Evolutionary conservation across 2,888 invertebrate genomes (phyloP).

Genomic region (Halocaridina rubra): DNA sequence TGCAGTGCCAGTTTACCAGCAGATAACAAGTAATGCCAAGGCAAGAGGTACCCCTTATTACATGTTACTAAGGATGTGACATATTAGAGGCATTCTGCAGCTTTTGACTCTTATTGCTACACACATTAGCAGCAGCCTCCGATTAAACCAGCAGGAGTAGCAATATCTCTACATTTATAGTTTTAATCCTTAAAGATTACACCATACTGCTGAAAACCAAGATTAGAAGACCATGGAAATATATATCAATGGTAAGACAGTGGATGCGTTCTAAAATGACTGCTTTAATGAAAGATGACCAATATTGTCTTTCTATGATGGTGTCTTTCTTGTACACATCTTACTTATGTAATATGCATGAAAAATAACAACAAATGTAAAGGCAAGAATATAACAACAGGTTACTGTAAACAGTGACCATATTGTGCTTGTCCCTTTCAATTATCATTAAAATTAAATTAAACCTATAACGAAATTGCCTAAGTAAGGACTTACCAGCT

Average conservation of each 20-base stretch:
- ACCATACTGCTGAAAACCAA: not conserved
- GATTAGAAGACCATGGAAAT: not conserved
- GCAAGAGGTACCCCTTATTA: slow-evolving; percentile 4
- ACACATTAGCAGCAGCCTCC: too few species aligned
- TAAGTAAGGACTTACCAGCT: slow-evolving; percentile 37
- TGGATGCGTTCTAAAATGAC: not conserved
- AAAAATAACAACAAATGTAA: not conserved
- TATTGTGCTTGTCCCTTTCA: slow-evolving; percentile 35
- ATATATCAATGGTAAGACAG: not conserved
- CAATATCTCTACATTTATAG: too few species aligned
- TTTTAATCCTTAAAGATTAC: too few species aligned
- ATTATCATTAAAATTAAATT: slow-evolving; percentile 26
- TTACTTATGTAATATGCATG: not conserved
- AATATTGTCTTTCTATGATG: not conserved
- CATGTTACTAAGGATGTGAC: not conserved
- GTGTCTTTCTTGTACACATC: not conserved
- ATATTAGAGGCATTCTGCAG: not conserved
- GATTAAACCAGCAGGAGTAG: too few species aligned
- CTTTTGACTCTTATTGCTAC: not conserved
- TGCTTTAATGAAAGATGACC: slow-evolving; percentile 8
- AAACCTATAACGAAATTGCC: slow-evolving; percentile 18
- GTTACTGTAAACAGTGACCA: slow-evolving; percentile 5
- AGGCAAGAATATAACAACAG: slow-evolving; percentile 9
- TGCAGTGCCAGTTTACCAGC: not conserved
- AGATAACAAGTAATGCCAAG: not conserved